Evolutionary conservation across 1,140 invertebrate species (phyloP), one percentile per base, ranked within the genome.

Genomic region (Stegodyphus dumicola): DNA sequence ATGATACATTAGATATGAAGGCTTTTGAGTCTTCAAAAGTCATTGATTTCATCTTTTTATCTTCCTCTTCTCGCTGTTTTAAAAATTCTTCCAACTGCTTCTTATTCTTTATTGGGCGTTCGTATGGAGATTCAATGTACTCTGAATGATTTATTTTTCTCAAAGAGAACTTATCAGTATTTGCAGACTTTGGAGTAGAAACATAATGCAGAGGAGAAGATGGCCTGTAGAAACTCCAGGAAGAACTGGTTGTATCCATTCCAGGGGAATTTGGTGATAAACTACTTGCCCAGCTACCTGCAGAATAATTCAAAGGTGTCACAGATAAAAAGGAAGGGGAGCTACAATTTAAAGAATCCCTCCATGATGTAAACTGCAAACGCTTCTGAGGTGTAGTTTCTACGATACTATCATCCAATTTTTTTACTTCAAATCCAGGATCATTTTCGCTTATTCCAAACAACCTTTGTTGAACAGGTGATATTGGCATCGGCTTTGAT

Each of bases 11-110:
- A 13, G 73, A 56, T 56, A 75, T 66, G 54, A 73, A 81, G 4
- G 67, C 65, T 49, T 83, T 83, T 11, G 81, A 85, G 7, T 85
- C 81, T 56, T 85, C 81, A 77, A 75, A 75, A 69, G 81, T 76
- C 1, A 56, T 67, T 7, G 74, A 76, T 53, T 83, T 83, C 13
- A 18, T 18, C 17, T 51, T 77, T n/a, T 73, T 73, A 2, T 73
- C 70, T 75, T 75, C 71, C 18, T 88, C 17, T 88, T 86, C 15
- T 88, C 89, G 77, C 88, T 89, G 67, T 86, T 89, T 90, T 88
- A 91, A 76, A 90, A 90, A 77, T n/a, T 87, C 80, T 10, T 77
- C 74, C 18, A 84, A 13, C 9, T 78, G 73, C 51, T 71, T 86
- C n/a, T 18, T 70, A 66, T 51, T 78, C 17, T 66, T 79, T 15